Evolutionary conservation across 2,888 invertebrate species (phyloP).

Genomic region (Drosophila conformis): DNA sequence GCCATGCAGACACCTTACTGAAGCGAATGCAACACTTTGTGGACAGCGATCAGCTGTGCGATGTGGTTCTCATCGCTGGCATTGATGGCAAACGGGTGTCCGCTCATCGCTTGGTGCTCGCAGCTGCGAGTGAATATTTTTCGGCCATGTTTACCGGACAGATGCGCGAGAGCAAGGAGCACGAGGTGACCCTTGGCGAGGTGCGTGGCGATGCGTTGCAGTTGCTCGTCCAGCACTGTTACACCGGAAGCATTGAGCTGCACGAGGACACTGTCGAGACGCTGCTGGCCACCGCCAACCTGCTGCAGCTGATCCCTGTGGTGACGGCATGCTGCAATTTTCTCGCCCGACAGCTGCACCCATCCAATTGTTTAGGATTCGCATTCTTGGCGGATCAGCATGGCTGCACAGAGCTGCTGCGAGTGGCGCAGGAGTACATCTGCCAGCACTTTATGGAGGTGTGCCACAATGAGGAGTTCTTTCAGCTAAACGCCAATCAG

Average conservation of each 20-base stretch:
- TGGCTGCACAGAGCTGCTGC: constrained; percentile 92
- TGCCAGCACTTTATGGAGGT: constrained; percentile 86
- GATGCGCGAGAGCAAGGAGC: too few relatives aligned
- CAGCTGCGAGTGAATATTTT: constrained; percentile 89
- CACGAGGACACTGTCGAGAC: constrained; percentile 82
- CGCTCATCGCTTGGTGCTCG: constrained; percentile 94
- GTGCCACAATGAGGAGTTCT: too few relatives aligned
- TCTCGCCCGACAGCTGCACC: constrained; percentile 91
- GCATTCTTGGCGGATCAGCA: constrained; percentile 96
- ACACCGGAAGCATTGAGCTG: too few relatives aligned
- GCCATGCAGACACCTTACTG: constrained; percentile 93
- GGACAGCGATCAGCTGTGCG: background rate
- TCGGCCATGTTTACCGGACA: too few relatives aligned
- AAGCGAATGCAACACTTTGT: constrained; percentile 75
- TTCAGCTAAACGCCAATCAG: too few relatives aligned
- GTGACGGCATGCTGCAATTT: constrained; percentile 96
- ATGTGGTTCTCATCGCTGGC: background rate
- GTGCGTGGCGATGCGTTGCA: too few relatives aligned
- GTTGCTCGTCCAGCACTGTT: too few relatives aligned
- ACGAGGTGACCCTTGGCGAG: too few relatives aligned
- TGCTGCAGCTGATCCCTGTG: constrained; percentile 93
- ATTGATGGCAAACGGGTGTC: constrained; percentile 86
- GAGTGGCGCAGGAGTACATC: constrained; percentile 93
- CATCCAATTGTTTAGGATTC: constrained; percentile 97
- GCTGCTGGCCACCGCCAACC: constrained; percentile 93